Base-by-base conservation (phyloP, 2,113 vertebrate species). In the Zosterops pallidus region DNA sequence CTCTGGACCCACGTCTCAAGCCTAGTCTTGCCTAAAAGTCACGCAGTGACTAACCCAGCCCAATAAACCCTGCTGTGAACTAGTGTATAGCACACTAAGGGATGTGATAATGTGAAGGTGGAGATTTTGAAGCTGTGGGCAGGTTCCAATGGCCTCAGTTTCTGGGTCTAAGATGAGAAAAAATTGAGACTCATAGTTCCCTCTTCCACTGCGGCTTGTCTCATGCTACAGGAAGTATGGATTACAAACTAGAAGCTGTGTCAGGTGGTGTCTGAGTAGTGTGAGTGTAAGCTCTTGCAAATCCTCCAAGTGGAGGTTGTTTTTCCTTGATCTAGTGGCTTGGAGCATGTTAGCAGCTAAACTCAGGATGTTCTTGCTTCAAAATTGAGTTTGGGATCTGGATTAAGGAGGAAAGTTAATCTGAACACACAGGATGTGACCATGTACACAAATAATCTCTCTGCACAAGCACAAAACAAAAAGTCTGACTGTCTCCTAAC, bases 1-100 rank as follows among this genome's bases (percentile, higher is more conserved):
- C 44, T 85, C 35, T 41, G 53, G 22, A 65, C 9, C 11, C 4
- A 0, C 12, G 14, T 92, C 31, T 90, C 5, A 29, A 37, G 9
- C 21, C 79, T 74, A 26, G 9, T 84, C 9, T 13, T 41, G 15
- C 65, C 85, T 29, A 19, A 74, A 83, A n/a, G 22, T 47, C 25
- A 14, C 10, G 9, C 9, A 42, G 59, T 55, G 11, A 20, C 18
- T 31, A 55, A 26, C 24, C 5, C 29, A 42, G 50, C 64, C 9
- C 33, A 84, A 17, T 11, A 50, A 84, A 42, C 9, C 6, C 39
- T 59, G 14, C 46, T 59, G 47, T 47, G 53, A 31, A 44, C 17
- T 4, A 26, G 6, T 2, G 16, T 22, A 4, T 1, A 9, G 16
- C 37, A 52, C 2, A 1, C 20, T 35, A 7, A 16, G 11, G 41